Conservation (phyloP, 2,888 invertebrate species). For the Cyrtodaria siliqua region DNA sequence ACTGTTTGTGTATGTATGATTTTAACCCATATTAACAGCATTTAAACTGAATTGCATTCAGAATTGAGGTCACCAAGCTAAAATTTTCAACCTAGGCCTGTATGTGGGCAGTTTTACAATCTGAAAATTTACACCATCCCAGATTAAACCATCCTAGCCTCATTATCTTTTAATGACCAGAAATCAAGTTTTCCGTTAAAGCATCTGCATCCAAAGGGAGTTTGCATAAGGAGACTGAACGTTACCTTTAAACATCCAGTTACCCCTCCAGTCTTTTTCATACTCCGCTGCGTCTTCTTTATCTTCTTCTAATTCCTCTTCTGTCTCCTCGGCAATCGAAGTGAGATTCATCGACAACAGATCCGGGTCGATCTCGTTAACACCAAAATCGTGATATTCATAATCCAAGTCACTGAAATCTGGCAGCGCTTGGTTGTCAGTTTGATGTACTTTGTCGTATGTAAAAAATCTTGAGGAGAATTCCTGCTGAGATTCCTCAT, state of each 20-base stretch:
- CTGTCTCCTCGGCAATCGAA: conserved; percentile 79
- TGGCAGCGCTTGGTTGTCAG: conserved; percentile 60
- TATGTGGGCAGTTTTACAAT: too few relatives aligned
- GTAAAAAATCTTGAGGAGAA: conserved; percentile 68
- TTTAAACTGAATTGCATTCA: too few relatives aligned
- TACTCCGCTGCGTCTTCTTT: conserved; percentile 52
- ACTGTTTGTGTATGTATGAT: too few relatives aligned
- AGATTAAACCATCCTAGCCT: too few relatives aligned
- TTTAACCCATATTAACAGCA: too few relatives aligned
- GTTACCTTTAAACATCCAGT: conserved; percentile 79
- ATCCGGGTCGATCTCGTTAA: conserved; percentile 80
- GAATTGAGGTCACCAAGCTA: too few relatives aligned
- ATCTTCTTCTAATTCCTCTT: conserved; percentile 76
- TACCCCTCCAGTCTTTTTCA: conserved; percentile 68
- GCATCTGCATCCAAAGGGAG: neutral
- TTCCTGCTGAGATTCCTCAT: conserved; percentile 69
- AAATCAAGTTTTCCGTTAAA: too few relatives aligned
- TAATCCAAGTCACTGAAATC: conserved; percentile 77
- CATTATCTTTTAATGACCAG: too few relatives aligned
- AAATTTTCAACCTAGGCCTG: too few relatives aligned
- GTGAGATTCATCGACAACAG: conserved; percentile 79
- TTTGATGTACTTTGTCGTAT: conserved; percentile 71
- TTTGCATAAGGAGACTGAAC: neutral
- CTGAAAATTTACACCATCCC: too few relatives aligned
- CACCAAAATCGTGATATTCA: conserved; percentile 74